Evolutionary conservation across 2,113 vertebrate genomes (phyloP).

Genomic region (Gavialis gangeticus): DNA sequence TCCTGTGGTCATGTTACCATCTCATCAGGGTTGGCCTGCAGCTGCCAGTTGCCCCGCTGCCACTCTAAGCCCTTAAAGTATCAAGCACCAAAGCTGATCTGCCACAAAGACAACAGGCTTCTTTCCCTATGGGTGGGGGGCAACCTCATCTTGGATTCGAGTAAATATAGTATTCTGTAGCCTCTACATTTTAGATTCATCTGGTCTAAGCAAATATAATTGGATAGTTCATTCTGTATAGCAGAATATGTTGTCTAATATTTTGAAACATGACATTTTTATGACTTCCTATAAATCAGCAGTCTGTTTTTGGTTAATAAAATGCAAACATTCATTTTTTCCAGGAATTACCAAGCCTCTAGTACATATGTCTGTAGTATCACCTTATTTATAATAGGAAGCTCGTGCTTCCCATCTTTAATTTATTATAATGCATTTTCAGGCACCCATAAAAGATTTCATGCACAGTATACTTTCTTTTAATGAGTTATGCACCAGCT

Average conservation of each 20-base stretch:
- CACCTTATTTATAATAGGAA: fast-evolving
- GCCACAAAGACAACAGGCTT: too few species aligned
- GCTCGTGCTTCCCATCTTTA: not conserved
- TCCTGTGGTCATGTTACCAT: too few species aligned
- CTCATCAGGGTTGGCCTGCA: too few species aligned
- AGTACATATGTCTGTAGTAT: fast-evolving
- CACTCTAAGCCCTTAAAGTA: too few species aligned
- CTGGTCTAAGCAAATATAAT: not conserved
- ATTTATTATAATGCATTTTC: not conserved
- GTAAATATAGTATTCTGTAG: not conserved
- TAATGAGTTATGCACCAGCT: not conserved
- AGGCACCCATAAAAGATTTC: not conserved
- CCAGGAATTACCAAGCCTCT: not conserved
- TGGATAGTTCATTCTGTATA: not conserved
- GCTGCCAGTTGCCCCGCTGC: too few species aligned
- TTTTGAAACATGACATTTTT: not conserved
- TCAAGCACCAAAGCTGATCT: too few species aligned
- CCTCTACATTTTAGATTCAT: not conserved
- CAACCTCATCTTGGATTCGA: too few species aligned
- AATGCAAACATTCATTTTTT: not conserved
- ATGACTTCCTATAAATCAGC: not conserved
- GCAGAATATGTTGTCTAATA: not conserved
- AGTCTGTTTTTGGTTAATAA: not conserved
- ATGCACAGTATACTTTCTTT: not conserved
- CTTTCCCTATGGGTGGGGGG: too few species aligned